Conservation (phyloP, 1,140 invertebrate species). For the Cyclina sinensis region DNA sequence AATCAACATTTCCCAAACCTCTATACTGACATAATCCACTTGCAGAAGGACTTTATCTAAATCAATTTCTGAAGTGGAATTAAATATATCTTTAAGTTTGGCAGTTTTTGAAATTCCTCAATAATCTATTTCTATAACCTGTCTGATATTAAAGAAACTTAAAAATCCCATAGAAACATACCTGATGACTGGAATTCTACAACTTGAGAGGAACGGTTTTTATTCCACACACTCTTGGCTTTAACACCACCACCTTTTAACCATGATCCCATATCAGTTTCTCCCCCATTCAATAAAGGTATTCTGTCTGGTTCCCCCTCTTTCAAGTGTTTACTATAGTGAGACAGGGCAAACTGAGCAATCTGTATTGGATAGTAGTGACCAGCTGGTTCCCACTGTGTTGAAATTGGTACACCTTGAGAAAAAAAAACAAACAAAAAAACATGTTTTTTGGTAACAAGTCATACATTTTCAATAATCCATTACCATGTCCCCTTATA, state of each 20-base stretch:
- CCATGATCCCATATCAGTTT: constrained; percentile 80
- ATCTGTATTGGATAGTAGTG: constrained; percentile 99
- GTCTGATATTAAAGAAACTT: too few relatives aligned
- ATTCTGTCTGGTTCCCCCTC: constrained; percentile 74
- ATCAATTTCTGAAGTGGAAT: too few relatives aligned
- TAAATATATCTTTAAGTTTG: too few relatives aligned
- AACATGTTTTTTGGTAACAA: too few relatives aligned
- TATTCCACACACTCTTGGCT: constrained; percentile 40
- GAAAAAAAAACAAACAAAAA: neutral
- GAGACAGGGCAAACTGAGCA: constrained; percentile 98
- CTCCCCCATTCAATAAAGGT: constrained; percentile 90
- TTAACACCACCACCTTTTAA: constrained; percentile 47
- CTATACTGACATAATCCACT: too few relatives aligned
- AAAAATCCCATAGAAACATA: constrained; percentile 64
- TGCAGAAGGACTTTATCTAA: too few relatives aligned
- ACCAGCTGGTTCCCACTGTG: constrained; percentile 95
- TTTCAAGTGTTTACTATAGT: constrained; percentile 95
- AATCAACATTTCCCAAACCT: too few relatives aligned
- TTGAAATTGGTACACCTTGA: constrained; percentile 95
- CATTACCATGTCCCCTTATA: too few relatives aligned
- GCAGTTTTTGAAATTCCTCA: too few relatives aligned
- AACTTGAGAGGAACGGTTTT: constrained; percentile 72
- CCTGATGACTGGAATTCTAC: constrained; percentile 83
- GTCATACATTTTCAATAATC: too few relatives aligned
- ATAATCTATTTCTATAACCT: too few relatives aligned